A percentile compares a stretch with the other conserved stretches of the same genome.
phyloP scores from a whole-genome alignment of 2,113 vertebrate genomes.

The Chaenocephalus aceratus region DNA sequence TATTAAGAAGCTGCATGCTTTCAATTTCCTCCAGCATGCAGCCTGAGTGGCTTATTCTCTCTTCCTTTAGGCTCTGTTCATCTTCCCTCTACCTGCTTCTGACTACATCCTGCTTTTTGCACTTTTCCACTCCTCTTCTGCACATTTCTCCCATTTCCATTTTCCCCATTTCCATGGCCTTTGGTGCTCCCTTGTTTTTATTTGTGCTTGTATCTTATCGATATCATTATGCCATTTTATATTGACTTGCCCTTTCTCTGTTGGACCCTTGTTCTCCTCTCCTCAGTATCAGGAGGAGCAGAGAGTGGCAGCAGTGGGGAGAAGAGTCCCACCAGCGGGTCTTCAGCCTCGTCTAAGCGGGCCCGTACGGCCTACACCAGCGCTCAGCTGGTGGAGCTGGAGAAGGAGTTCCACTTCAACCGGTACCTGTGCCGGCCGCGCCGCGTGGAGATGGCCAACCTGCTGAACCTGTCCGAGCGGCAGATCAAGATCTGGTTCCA shows the following conservation, averaged over 20 bases:
- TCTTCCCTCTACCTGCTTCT: neutral
- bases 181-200: neutral
- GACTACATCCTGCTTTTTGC: neutral
- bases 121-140: neutral
- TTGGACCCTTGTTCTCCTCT: neutral
- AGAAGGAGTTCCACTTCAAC: slow-evolving; percentile 96
- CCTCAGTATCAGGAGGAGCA: slow-evolving; percentile 71
- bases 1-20: slow-evolving; percentile 92
- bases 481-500: slow-evolving; percentile 99
- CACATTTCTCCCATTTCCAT: neutral
- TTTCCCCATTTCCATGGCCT: neutral
- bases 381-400: slow-evolving; percentile 91
- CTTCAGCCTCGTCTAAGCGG: slow-evolving; percentile 93
- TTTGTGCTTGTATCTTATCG: no score
- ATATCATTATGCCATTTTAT: neutral
- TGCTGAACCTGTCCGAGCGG: slow-evolving; percentile 95
- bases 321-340: slow-evolving; percentile 92
- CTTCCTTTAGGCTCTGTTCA: neutral
- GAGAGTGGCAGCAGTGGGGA: slow-evolving; percentile 93
- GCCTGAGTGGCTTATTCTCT: slow-evolving; percentile 86
- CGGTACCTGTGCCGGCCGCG: slow-evolving; percentile 95
- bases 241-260: neutral
- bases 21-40: slow-evolving; percentile 90
- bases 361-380: slow-evolving; percentile 98
- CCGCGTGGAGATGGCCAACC: slow-evolving; percentile 96